Evolutionary conservation across 2,888 invertebrate species (phyloP).

Genomic region (Dioctria linearis): DNA sequence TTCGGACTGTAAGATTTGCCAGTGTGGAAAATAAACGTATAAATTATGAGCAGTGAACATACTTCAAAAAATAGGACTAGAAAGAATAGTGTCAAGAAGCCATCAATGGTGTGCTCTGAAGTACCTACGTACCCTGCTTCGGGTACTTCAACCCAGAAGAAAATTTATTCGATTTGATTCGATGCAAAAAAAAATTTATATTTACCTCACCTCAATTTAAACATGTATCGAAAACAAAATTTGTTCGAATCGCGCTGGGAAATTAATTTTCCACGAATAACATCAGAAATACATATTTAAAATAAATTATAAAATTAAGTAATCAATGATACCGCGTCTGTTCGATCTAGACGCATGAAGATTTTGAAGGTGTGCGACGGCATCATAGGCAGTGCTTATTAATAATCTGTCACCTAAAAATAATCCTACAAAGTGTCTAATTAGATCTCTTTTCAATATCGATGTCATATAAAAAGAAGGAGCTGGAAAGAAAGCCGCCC

Average conservation of each 20-base stretch:
- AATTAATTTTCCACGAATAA: conserved; percentile 44
- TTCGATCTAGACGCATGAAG: background rate
- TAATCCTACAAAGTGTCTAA: conserved; percentile 28
- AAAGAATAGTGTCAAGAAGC: conserved; percentile 30
- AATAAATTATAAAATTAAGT: conserved; percentile 40
- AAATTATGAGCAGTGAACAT: conserved; percentile 1
- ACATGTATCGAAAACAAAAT: background rate
- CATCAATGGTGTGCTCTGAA: background rate
- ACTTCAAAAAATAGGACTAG: background rate
- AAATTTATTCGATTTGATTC: background rate
- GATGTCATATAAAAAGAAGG: conserved; percentile 45
- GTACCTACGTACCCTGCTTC: background rate
- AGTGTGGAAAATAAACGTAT: conserved; percentile 10
- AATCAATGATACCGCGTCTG: conserved; percentile 36
- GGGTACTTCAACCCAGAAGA: background rate
- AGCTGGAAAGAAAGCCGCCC: conserved; percentile 18
- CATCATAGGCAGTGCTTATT: background rate
- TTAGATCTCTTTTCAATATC: conserved; percentile 18
- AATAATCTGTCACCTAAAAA: conserved; percentile 28
- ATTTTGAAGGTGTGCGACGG: conserved; percentile 1
- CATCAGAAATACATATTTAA: conserved; percentile 17
- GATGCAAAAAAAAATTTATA: background rate
- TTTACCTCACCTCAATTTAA: background rate
- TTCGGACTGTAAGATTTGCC: conserved; percentile 2
- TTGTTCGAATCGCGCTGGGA: background rate